These are phyloP conservation scores for Baryphthengus martii DNA, from an alignment of 2,113 vertebrate species.

Conservation along the genomic window DNA sequence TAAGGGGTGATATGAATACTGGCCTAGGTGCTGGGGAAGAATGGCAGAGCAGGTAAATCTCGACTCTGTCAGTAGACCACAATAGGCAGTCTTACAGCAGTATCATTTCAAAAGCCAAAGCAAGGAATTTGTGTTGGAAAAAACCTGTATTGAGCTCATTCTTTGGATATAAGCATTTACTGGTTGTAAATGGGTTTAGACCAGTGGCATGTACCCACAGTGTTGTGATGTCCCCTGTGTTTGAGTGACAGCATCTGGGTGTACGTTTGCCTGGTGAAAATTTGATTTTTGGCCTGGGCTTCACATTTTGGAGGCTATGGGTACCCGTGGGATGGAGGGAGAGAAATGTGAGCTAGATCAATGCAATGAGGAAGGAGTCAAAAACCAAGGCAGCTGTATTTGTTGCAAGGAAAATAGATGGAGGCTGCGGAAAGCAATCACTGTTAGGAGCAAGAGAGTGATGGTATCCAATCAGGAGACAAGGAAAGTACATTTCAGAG, in stretches of 20 bases:
- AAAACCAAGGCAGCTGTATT: background rate
- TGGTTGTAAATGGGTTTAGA: background rate
- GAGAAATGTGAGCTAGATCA: background rate
- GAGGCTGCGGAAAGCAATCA: background rate
- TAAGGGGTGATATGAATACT: background rate
- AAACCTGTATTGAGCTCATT: background rate
- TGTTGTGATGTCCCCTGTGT: background rate
- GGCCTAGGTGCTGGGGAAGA: background rate
- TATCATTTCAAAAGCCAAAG: background rate
- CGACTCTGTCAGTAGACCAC: background rate
- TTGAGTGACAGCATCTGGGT: background rate
- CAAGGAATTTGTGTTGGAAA: background rate
- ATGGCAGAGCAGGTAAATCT: background rate
- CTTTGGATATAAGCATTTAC: background rate
- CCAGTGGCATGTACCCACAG: background rate
- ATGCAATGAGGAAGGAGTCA: background rate
- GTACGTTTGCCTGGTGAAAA: background rate
- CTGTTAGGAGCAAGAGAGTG: constrained; percentile 15
- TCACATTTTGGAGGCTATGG: background rate
- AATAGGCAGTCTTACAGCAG: background rate
- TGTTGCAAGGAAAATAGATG: constrained; percentile 8
- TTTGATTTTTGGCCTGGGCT: background rate
- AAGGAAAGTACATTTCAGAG: background rate
- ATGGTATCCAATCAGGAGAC: constrained; percentile 34
- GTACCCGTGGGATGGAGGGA: background rate